Base-by-base conservation (phyloP, 2,113 vertebrate species). In the Clarias gariepinus region DNA sequence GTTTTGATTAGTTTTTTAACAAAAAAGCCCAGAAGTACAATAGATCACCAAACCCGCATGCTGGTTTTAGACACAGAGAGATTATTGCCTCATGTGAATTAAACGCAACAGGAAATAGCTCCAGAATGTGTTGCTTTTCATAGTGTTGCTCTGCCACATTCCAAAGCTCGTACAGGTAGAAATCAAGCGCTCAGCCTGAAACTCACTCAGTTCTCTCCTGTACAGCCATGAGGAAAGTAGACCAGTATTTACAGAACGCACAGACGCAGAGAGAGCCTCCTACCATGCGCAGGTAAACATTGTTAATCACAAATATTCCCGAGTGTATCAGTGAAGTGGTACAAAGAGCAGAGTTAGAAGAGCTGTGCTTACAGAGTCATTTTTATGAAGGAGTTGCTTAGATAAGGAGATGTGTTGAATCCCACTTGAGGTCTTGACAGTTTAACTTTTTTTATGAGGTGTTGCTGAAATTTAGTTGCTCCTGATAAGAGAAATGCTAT, bases 281-380 rank as follows among this genome's bases (percentile, higher is more conserved):
- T 55, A 85, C 28, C 41, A 85, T 87, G 82, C 85, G 55, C 85
- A 88, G 89, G 89, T 89, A 90, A 89, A 80, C 78, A 23, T 60
- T 41, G 28, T 68, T 69, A 7, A 64, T 78, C 58, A 25, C 41
- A 25, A 1, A 52, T 52, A 21, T 61, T 10, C 57, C 71, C 15
- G 13, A n/a, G 28, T 76, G 33, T 28, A 18, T 60, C 69, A 18
- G 18, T 60, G n/a, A 55, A 78, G 33, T 16, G 13, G 7, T n/a
- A 73, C 21, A 41, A 5, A 33, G 68, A 18, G 18, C 25, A 18
- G 33, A 19, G 69, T 33, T n/a, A n/a, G n/a, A n/a, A n/a, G n/a
- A n/a, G n/a, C n/a, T 68, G 1, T 69, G 63, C 28, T 57, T 80
- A 3, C 21, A 19, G 28, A 18, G 13, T 57, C 6, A 15, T 57